Evolutionary conservation across 1,140 invertebrate genomes (phyloP), one percentile per base, ranked within the genome.

Genomic region (Drosophila virilis): DNA sequence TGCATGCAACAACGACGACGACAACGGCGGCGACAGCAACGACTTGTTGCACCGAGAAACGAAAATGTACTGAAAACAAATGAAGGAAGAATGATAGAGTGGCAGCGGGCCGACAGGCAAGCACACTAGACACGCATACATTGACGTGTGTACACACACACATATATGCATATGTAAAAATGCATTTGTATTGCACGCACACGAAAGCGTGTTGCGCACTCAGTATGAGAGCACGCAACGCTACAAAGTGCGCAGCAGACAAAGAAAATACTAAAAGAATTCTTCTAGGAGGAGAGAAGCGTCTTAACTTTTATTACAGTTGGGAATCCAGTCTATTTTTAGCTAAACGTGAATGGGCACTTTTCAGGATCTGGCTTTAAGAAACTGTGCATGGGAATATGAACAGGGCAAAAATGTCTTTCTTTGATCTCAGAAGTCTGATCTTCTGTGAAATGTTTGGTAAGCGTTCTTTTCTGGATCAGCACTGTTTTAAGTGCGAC

Each of bases 31-130:
- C 68, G 43, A 48, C 65, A 12, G 8, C 35, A 51, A 64, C 68
- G 82, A 89, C 85, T 89, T 89, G 84, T 90, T 90, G 84, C 84
- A 89, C 59, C 74, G 78, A 75, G 64, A 65, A 76, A 64, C 66
- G 65, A 78, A 80, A 66, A 61, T 70, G 51, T 67, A 89, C 84
- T 89, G 68, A 90, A 80, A 65, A 74, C 80, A 66, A 78, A 79
- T 69, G 60, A 68, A 89, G 84, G 69, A 88, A 88, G 77, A 89
- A 83, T 60, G 67, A 69, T 43, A 66, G 54, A 61, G 51, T 64
- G 46, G 59, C 38, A 52, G 72, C 54, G 55, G 67, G 50, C 51
- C 37, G 38, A 17, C 62, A 28, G 15, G 33, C 65, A 58, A 33
- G 9, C 10, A 37, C 43, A 40, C 42, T 38, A 22, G 17, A 8